Conservation (phyloP, 2,797 vertebrate genomes). For the Thaleichthys pacificus region DNA sequence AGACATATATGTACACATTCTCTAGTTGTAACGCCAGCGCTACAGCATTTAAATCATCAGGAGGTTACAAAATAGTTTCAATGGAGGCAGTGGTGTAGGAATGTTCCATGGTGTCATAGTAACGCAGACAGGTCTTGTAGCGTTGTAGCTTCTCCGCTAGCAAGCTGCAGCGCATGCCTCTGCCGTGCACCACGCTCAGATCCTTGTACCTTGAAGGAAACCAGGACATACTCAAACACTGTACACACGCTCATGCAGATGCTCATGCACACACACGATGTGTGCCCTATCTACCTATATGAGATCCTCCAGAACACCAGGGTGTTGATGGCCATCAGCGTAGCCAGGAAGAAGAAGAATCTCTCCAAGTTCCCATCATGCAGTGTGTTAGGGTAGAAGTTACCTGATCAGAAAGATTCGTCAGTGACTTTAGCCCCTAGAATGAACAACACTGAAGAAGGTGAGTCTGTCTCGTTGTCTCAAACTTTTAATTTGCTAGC, state of each 20-base stretch:
- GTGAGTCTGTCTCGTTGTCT: background rate
- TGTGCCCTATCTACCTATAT: conserved; percentile 74
- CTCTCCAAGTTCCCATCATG: conserved; percentile 87
- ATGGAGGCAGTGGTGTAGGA: conserved; percentile 68
- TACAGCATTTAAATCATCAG: conserved; percentile 21
- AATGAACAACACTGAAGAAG: background rate
- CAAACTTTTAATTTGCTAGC: background rate
- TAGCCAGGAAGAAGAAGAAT: conserved; percentile 89
- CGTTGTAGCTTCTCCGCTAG: conserved; percentile 83
- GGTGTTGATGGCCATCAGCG: conserved; percentile 82
- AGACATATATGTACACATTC: background rate
- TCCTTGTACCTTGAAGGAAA: conserved; percentile 76
- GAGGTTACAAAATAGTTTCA: conserved; percentile 58
- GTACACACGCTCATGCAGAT: background rate
- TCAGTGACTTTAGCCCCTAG: background rate
- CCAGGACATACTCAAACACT: conserved; percentile 2
- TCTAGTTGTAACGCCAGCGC: conserved; percentile 66
- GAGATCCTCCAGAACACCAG: conserved; percentile 85
- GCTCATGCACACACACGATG: background rate
- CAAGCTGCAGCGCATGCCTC: conserved; percentile 65
- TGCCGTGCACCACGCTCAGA: conserved; percentile 72
- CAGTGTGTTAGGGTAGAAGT: conserved; percentile 86
- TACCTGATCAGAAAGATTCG: conserved; percentile 68
- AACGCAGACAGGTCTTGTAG: conserved; percentile 77
- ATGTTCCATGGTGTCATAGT: conserved; percentile 79